Base-by-base conservation (phyloP, 2,797 vertebrate genomes). In the Tragopan temminckii region DNA sequence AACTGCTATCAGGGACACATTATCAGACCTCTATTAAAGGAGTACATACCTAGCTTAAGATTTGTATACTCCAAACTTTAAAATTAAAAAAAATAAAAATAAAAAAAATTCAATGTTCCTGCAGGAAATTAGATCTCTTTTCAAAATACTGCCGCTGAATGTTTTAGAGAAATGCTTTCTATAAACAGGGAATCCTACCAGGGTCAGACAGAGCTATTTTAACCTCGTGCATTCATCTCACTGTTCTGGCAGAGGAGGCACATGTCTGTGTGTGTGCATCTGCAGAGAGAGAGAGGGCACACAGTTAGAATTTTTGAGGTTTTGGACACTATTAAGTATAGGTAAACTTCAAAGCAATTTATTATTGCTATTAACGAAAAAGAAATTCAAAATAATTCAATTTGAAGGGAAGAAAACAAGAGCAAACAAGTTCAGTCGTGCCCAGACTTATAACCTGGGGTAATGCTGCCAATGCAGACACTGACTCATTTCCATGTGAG, bases 141-240 rank as follows among this genome's bases (percentile, higher is more conserved):
- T 69, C 27, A n/a, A 59, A 86, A 57, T 64, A 63, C 35, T 84
- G 19, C n/a, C 53, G 61, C 29, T 45, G 61, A 80, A 64, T 61
- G 53, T 80, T 89, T 94, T 16, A 4, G 11, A 90, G 76, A 90
- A 80, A 89, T 4, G 7, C 53, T 80, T 95, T 92, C 40, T 89
- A 27, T 85, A 94, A 92, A 62, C 78, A 87, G 79, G 75, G 94
- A 89, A 82, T 95, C 53, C 87, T 90, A 23, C 57, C 35, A 62
- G 71, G 90, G 96, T 89, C 90, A 96, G 81, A 45, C 31, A 43
- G 74, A 87, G 81, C 71, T 94, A 53, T 93, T 96, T 95, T 87
- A 87, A 92, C 89, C 71, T 94, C 13, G 9, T 58, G 33, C 80
- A 14, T 93, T 90, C 58, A 57, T 94, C 68, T 90, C 38, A 66